Percentiles rank a stretch among this genome's conserved stretches.
Evolutionary conservation across 2,888 invertebrate genomes (phyloP).

Genomic region (Mesochorus sp.): DNA sequence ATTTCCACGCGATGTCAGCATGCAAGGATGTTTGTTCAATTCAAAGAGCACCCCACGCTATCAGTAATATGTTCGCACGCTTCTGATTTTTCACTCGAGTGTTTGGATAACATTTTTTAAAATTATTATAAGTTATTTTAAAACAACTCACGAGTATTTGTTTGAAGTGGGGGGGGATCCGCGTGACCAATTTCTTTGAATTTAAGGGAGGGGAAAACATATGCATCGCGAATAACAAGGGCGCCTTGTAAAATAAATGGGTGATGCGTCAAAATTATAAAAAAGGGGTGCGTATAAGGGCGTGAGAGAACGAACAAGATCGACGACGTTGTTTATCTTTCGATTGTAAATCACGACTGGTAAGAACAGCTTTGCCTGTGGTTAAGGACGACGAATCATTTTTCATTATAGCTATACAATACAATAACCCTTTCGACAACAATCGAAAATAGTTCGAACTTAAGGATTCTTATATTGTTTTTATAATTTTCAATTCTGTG

Average conservation of each 20-base stretch:
- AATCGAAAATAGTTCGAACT: constrained; percentile 5
- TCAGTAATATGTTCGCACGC: constrained; percentile 68
- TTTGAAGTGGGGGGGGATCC: not conserved
- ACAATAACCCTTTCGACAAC: constrained; percentile 37
- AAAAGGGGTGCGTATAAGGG: constrained; percentile 17
- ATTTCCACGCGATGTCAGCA: not conserved
- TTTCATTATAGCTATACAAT: constrained; percentile 16
- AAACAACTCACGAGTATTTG: constrained; percentile 68
- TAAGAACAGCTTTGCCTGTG: constrained; percentile 34
- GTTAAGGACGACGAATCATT: constrained; percentile 38
- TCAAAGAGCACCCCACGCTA: not conserved
- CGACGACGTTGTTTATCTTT: constrained; percentile 57
- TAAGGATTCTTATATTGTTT: no score
- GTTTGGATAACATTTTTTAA: constrained; percentile 72
- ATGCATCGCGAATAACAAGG: constrained; percentile 13
- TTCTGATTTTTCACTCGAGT: constrained; percentile 61
- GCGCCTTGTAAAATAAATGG: constrained; percentile 4
- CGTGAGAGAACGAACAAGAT: constrained; percentile 45
- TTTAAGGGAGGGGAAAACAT: constrained; percentile 27
- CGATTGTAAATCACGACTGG: constrained; percentile 59
- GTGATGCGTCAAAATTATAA: constrained; percentile 17
- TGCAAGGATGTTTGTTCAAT: not conserved
- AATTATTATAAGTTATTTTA: constrained; percentile 76
- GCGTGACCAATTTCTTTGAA: constrained; percentile 21
- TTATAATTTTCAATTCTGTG: not conserved